A percentile compares a stretch with the other conserved stretches of the same genome.
Evolutionary conservation across 2,113 vertebrate genomes (phyloP).

Genomic region (Montifringilla adamsi): DNA sequence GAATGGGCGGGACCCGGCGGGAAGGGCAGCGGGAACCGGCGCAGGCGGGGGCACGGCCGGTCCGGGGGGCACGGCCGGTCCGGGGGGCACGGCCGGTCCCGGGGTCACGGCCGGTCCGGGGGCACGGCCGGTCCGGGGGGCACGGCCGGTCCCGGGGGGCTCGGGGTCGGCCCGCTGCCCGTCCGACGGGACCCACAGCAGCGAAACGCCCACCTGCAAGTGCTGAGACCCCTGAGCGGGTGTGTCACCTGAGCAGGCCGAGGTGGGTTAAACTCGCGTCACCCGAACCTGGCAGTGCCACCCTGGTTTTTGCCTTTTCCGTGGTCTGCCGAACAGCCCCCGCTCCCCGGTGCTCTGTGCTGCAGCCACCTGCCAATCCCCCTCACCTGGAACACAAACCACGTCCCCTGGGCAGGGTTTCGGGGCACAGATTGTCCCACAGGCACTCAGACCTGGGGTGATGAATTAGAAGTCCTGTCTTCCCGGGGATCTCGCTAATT

Average conservation of each 20-base stretch:
- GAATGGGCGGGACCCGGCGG: background rate
- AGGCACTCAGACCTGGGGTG: accelerated
- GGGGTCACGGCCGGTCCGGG: no score
- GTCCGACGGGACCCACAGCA: accelerated
- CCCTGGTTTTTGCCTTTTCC: background rate
- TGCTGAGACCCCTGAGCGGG: background rate
- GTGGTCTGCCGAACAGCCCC: no score
- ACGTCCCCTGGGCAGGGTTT: accelerated
- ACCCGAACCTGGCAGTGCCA: background rate
- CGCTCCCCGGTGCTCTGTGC: accelerated
- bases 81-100: no score
- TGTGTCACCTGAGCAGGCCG: no score
- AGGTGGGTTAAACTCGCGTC: accelerated
- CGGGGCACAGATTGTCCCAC: background rate
- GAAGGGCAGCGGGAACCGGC: accelerated
- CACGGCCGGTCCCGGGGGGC: background rate
- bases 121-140: no score
- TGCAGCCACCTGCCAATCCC: background rate
- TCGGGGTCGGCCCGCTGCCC: background rate
- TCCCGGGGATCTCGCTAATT: background rate
- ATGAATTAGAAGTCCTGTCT: accelerated
- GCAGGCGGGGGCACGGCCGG: background rate
- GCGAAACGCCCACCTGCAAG: background rate
- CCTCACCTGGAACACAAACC: accelerated
- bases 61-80: no score